These are phyloP conservation scores for Brachionus rotundiformis DNA, from an alignment of 1,140 invertebrate species.

Conservation along the genomic window DNA sequence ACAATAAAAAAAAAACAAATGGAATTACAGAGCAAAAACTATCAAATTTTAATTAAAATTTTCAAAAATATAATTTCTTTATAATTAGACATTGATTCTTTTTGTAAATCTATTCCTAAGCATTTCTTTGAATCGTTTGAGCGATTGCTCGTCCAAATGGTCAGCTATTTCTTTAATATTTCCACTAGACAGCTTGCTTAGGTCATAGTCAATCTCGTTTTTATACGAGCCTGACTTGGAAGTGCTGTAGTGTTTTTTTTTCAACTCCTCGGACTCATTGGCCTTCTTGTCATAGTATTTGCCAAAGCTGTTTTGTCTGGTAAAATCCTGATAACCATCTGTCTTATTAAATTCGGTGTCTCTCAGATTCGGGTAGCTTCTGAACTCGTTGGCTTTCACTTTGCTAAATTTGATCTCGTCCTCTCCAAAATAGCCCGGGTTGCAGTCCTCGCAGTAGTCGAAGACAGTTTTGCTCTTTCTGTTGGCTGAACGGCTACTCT, in stretches of 20 bases:
- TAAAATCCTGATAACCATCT: background rate
- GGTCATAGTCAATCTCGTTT: background rate
- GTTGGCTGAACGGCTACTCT: background rate
- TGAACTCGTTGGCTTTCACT: conserved; percentile 14
- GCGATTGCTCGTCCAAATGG: background rate
- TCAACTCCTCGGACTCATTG: conserved; percentile 1
- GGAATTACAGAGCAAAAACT: too few relatives aligned
- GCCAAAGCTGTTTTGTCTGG: background rate
- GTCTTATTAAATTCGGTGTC: background rate
- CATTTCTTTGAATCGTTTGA: conserved; percentile 12
- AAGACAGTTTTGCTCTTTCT: background rate
- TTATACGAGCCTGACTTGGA: conserved; percentile 1
- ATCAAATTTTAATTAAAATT: too few relatives aligned
- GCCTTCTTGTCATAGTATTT: conserved; percentile 11
- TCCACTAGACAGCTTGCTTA: background rate
- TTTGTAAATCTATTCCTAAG: background rate
- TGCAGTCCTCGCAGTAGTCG: background rate
- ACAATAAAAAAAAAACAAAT: too few relatives aligned
- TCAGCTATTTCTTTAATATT: conserved; percentile 19
- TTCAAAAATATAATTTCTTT: too few relatives aligned
- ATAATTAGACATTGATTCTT: background rate
- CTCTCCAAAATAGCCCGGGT: background rate
- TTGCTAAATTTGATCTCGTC: background rate
- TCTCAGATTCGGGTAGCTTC: conserved; percentile 12
- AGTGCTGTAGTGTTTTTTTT: background rate